Percentiles rank a stretch among this genome's conserved stretches.
phyloP scores from a whole-genome alignment of 1,140 invertebrate species.

The Dendroctonus valens region DNA sequence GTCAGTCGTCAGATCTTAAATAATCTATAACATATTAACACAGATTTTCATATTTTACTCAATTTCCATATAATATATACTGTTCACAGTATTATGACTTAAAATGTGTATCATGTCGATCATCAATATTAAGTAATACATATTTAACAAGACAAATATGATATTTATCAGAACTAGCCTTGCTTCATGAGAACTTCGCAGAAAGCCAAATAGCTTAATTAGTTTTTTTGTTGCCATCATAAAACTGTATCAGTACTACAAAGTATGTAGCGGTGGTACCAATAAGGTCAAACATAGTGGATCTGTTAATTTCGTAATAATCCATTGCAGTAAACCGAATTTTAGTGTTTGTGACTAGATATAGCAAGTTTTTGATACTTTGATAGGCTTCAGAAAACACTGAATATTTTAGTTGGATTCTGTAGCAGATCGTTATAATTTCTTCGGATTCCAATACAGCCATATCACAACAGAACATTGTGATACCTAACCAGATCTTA shows the following conservation, averaged over 20 bases:
- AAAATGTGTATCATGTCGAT: too few relatives aligned
- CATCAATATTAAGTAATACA: too few relatives aligned
- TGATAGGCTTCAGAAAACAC: conserved; percentile 23
- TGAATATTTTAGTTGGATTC: conserved; percentile 18
- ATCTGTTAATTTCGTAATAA: conserved; percentile 30
- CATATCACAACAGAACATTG: conserved; percentile 30
- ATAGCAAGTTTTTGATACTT: conserved; percentile 18
- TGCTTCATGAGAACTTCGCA: background rate
- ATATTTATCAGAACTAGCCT: background rate
- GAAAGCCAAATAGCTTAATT: background rate
- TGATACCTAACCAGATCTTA: conserved; percentile 27
- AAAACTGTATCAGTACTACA: conserved; percentile 32
- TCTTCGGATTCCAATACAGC: conserved; percentile 26
- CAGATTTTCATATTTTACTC: too few relatives aligned
- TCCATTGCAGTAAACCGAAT: conserved; percentile 28
- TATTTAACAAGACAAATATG: too few relatives aligned
- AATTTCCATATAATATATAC: too few relatives aligned
- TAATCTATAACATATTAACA: too few relatives aligned
- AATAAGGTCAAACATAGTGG: conserved; percentile 30
- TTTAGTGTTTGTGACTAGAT: conserved; percentile 19
- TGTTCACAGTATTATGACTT: too few relatives aligned
- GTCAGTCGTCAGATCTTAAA: too few relatives aligned
- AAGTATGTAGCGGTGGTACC: conserved; percentile 32
- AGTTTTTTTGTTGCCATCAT: conserved; percentile 24
- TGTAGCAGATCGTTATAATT: conserved; percentile 27